Evolutionary conservation across 2,113 vertebrate species (phyloP), one percentile per base, ranked within the genome.

Genomic region (Melanerpes formicivorus): DNA sequence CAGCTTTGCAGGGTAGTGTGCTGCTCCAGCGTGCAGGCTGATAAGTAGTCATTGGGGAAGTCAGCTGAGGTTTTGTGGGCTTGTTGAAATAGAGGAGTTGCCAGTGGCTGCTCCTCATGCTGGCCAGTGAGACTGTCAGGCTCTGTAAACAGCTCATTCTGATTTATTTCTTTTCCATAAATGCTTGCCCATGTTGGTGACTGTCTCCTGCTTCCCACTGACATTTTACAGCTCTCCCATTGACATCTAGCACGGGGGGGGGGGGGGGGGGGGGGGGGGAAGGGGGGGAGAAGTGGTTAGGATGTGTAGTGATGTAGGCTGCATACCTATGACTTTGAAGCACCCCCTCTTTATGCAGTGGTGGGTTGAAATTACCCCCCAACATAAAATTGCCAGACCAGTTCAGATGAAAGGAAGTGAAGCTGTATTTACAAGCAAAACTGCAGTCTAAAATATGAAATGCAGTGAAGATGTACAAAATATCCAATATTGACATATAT

Each of bases 161-260:
- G 56, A 62, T 74, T 66, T 54, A 18, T 55, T 75, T 74, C 3
- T 82, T 93, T 67, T 55, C 66, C 19, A 67, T 55, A 84, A 71
- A 63, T 32, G 81, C n/a, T 0, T 0, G 17, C 21, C 63, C 23
- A 0, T 29, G 10, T 73, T 62, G 76, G 42, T 50, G 26, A 44
- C 30, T 50, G 19, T 70, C 34, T 76, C 40, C 30, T 85, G 32
- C 66, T 73, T 93, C 29, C 29, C 21, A 67, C 64, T 67, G 46
- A 55, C 27, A 46, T 80, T 80, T 86, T 58, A 42, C 23, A 83
- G 60, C 23, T 82, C 26, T 88, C 18, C 10, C 19, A 25, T 21
- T 18, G 48, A 60, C 9, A 32, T 64, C 17, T 64, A 74, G 52
- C 6, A 1, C 19, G 25, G 29, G 13, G 42, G 15, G 42, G 42